Percentiles rank a stretch among this genome's conserved stretches.
phyloP scores from a whole-genome alignment of 1,140 invertebrate species.

The Steinernema feltiae region DNA sequence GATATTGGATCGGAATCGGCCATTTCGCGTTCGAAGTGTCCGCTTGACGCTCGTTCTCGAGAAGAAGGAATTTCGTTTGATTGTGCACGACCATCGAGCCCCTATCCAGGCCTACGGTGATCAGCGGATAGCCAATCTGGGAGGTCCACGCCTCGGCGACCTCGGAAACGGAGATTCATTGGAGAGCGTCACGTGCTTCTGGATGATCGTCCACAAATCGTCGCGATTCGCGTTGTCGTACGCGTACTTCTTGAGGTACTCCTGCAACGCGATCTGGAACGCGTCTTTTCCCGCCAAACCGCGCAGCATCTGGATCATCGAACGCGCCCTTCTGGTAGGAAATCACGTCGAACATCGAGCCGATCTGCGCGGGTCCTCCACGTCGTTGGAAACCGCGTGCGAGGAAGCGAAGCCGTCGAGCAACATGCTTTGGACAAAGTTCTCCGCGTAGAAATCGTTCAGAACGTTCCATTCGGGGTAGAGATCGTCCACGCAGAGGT shows the following conservation, averaged over 20 bases:
- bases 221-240: slow-evolving; percentile 41
- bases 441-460: slow-evolving; percentile 42
- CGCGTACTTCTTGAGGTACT: slow-evolving; percentile 45
- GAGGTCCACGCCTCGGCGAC: slow-evolving; percentile 43
- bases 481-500: slow-evolving; percentile 59
- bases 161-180: slow-evolving; percentile 28
- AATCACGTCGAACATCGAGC: slow-evolving; percentile 44
- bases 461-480: slow-evolving; percentile 49
- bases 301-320: slow-evolving; percentile 46
- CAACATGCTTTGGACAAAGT: slow-evolving; percentile 31
- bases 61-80: slow-evolving; percentile 29
- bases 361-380: slow-evolving; percentile 43
- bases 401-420: slow-evolving; percentile 42
- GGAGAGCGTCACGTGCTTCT: slow-evolving; percentile 38
- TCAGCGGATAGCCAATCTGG: slow-evolving; percentile 46
- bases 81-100: slow-evolving; percentile 33
- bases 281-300: slow-evolving; percentile 37
- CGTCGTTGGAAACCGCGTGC: slow-evolving; percentile 42
- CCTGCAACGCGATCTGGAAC: slow-evolving; percentile 38
- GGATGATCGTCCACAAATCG: slow-evolving; percentile 46
- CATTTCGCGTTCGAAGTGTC: slow-evolving; percentile 26
- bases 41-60: slow-evolving; percentile 33
- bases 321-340: slow-evolving; percentile 47
- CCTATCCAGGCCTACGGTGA: slow-evolving; percentile 31
- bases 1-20: slow-evolving; percentile 44